Evolutionary conservation across 2,797 vertebrate species (phyloP).

Genomic region (Erethizon dorsatum): DNA sequence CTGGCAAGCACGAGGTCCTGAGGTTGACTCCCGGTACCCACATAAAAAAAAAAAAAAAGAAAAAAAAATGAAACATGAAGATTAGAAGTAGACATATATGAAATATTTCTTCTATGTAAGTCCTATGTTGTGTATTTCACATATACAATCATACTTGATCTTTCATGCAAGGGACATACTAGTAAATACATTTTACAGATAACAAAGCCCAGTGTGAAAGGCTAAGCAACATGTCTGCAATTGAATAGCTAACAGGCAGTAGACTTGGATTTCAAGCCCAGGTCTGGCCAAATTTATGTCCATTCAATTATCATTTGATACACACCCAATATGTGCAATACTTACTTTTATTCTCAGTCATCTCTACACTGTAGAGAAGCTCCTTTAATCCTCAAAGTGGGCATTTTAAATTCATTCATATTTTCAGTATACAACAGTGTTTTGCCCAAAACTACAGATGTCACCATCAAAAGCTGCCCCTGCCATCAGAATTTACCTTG

Average conservation of each 20-base stretch:
- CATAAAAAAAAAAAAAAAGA: too few relatives aligned
- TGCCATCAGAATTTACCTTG: background rate
- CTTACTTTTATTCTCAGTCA: background rate
- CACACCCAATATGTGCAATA: background rate
- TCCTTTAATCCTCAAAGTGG: background rate
- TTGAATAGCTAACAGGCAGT: background rate
- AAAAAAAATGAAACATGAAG: conserved; percentile 39
- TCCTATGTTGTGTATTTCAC: background rate
- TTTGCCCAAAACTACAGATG: background rate
- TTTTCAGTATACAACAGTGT: background rate
- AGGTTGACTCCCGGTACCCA: too few relatives aligned
- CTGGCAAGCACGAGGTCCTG: too few relatives aligned
- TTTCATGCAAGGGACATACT: background rate
- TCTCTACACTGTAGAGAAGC: background rate
- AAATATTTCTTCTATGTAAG: background rate
- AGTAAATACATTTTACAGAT: background rate
- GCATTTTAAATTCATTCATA: background rate
- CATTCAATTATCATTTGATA: background rate
- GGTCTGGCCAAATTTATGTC: background rate
- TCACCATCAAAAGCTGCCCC: background rate
- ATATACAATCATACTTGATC: background rate
- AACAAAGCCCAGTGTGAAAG: background rate
- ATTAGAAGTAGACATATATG: background rate
- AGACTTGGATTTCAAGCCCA: background rate
- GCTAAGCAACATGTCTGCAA: background rate